Base-by-base conservation (phyloP, 2,113 vertebrate species). In the Mixornis gularis region DNA sequence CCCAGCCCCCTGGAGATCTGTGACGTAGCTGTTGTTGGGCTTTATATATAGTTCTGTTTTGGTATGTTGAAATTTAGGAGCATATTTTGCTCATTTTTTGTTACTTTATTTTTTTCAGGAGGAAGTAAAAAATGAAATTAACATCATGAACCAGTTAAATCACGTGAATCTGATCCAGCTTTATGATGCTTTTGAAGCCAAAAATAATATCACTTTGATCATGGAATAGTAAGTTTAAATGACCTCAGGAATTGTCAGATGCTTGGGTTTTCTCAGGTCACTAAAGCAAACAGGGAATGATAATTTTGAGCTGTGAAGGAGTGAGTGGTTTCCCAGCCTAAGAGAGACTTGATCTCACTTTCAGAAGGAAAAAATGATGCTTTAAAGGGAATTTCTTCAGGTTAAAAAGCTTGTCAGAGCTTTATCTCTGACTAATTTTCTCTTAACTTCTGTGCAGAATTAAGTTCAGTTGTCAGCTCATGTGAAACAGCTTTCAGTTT, bases 81-180 rank as follows among this genome's bases (percentile, higher is more conserved):
- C 0, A 0, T 21, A 5, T 74, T 79, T 85, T 48, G 30, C 43
- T 91, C 8, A 22, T 58, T 69, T 81, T 88, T 84, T 65, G 13
- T 69, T 69, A 1, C 30, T 52, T 81, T 46, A 0, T 86, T 49
- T 49, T 90, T 95, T 83, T 49, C 88, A 99, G 98, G 98, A 99
- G 60, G 98, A 99, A 84, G 98, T 99, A 46, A 98, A 98, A 96
- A 99, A 99, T 69, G 98, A 99, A 96, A 98, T 99, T 59, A 98
- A 97, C 51, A 95, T 99, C 44, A 99, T 99, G 98, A 99, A 99
- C 95, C 98, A 99, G 79, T 95, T 99, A 43, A 98, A 98, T 90
- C 98, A 99, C 0, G 98, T 97, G 86, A 99, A 98, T 93, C 90
- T 99, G 89, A 98, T 99, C 90, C 98, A 99, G 92, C 98, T 99